Evolutionary conservation across 2,113 vertebrate genomes (phyloP), one percentile per base, ranked within the genome.

Genomic region (Symphodus melops): DNA sequence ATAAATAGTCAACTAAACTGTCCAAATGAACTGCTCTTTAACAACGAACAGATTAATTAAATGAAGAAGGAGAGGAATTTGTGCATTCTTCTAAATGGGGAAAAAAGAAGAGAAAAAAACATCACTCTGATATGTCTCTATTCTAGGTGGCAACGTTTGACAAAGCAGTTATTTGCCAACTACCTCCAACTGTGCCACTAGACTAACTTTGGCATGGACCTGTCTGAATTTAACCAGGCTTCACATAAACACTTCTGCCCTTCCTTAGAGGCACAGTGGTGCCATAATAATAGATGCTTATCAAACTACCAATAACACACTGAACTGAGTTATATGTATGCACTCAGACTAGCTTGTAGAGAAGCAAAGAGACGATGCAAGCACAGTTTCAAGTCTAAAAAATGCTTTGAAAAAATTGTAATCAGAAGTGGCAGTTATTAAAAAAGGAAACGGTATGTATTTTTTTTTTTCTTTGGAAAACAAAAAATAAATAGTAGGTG

Each of bases 101-200:
- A 53, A 37, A 37, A 2, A 3, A 17, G 9, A 37, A 21, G 2
- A 58, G 9, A 23, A 36, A 37, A 5, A 13, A 48, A 4, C 16
- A 5, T 46, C 2, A 1, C 17, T 62, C 74, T 88, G 6, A 82
- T 72, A 71, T 71, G 78, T 65, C 42, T 56, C 72, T 75, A 78
- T 85, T 81, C 79, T 91, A 81, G 88, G 92, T 89, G 88, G 90
- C n/a, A n/a, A n/a, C 79, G 68, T 78, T 86, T 77, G 78, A 67
- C 68, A 61, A 28, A 37, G 70, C 66, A 48, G 51, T 33, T 65
- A 55, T 58, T 72, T 88, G 87, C 84, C 84, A 88, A 70, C 77
- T 73, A 88, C 82, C 85, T 78, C 77, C 88, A 88, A 88, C 87
- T 86, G 81, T 85, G 86, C 74, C 75, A 60, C 70, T 81, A 48